Evolutionary conservation across 2,113 vertebrate species (phyloP).

Genomic region (Talpa occidentalis): DNA sequence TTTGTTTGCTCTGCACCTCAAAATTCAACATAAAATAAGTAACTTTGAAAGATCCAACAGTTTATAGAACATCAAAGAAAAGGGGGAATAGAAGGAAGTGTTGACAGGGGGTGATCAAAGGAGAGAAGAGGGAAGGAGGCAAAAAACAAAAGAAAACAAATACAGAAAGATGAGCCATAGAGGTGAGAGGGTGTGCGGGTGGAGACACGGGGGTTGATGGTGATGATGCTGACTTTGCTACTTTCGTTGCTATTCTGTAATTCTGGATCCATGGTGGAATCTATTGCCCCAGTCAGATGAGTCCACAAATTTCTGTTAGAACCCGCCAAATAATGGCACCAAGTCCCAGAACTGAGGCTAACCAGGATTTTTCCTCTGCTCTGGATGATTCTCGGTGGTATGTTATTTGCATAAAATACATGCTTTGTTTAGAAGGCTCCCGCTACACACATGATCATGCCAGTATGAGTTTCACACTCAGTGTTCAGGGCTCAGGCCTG

Average conservation of each 20-base stretch:
- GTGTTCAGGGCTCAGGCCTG: not conserved
- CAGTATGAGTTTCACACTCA: not conserved
- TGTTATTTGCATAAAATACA: not conserved
- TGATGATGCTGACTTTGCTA: accelerated
- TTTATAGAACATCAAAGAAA: not conserved
- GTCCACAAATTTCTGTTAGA: not conserved
- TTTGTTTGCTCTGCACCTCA: not conserved
- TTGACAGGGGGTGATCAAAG: not conserved
- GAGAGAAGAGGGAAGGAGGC: not conserved
- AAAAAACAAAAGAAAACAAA: not conserved
- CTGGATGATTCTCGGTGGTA: not conserved
- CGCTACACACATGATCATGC: not conserved
- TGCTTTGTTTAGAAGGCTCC: not conserved
- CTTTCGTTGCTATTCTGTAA: not conserved
- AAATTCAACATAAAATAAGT: not conserved
- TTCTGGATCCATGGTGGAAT: not conserved
- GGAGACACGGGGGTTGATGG: accelerated
- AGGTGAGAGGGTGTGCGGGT: not conserved
- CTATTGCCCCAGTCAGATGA: not conserved
- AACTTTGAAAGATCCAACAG: not conserved
- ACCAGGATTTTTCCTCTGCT: not conserved
- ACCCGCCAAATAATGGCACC: not conserved
- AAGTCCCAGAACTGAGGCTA: not conserved
- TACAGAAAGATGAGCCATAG: not conserved
- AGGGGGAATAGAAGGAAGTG: not conserved